Percentiles rank a stretch among this genome's conserved stretches.
Conservation (phyloP, 2,113 vertebrate species). For the Macheiramphus alcinus region DNA sequence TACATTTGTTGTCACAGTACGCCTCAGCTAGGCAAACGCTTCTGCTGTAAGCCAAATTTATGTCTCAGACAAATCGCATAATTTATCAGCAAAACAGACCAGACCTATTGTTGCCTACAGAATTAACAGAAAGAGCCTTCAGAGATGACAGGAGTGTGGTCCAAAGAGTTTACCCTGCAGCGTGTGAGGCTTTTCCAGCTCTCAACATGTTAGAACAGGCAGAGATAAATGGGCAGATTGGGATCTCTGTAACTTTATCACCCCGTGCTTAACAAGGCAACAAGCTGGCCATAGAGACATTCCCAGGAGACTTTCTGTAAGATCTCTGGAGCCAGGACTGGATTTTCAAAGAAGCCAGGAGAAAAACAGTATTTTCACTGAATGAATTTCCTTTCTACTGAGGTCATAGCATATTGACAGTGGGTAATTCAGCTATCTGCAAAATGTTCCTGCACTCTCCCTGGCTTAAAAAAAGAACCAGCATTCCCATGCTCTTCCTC, state of each 20-base stretch:
- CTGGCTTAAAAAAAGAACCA: background rate
- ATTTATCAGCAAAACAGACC: conserved; percentile 33
- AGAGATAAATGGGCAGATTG: background rate
- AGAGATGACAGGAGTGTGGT: conserved; percentile 24
- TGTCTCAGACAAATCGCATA: conserved; percentile 19
- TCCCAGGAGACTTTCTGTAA: conserved; percentile 29
- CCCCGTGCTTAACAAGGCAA: background rate
- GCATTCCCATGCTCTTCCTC: background rate
- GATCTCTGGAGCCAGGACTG: background rate
- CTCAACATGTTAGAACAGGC: background rate
- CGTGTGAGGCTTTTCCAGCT: background rate
- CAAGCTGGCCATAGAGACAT: background rate
- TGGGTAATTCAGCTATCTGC: background rate
- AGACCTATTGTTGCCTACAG: conserved; percentile 35
- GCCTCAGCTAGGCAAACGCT: background rate
- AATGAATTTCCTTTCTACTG: conserved; percentile 29
- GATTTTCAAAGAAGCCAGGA: conserved; percentile 24
- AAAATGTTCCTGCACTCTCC: background rate
- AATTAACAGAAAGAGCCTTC: conserved; percentile 7
- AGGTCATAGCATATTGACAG: background rate
- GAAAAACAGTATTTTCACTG: conserved; percentile 31
- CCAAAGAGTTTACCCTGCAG: background rate
- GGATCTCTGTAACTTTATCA: conserved; percentile 11
- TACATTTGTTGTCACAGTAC: conserved; percentile 57
- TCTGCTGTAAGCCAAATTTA: conserved; percentile 56